Base-by-base conservation (phyloP, 2,113 vertebrate species). In the Nothocercus julius region DNA sequence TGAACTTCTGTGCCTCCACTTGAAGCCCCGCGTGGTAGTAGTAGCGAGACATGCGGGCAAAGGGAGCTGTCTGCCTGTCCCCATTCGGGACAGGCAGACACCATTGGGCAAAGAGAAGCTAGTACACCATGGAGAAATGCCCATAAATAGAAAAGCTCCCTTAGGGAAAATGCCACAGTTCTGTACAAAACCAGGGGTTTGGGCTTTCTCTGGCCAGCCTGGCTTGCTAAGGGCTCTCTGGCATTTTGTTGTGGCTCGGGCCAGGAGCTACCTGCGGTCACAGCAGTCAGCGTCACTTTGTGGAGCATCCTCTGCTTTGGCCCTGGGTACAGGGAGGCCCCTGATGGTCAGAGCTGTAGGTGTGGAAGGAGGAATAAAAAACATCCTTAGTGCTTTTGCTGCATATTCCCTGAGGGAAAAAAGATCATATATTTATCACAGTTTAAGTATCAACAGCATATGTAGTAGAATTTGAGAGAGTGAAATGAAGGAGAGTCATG, bases 51-150 rank as follows among this genome's bases (percentile, higher is more conserved):
- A 44, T 75, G 74, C 21, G 32, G 61, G 51, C 34, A 83, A 61
- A 36, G 38, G 44, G 17, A 82, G 15, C 38, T 20, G 81, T 75
- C 85, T 34, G 45, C 27, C 38, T 10, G 14, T 13, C n/a, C 49
- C 25, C 30, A 11, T 22, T 21, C 20, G 47, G 20, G 17, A 49
- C 0, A 0, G 32, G 8, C 34, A 53, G 13, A 45, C 36, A 14
- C 38, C 34, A 7, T 34, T 56, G 47, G 47, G 53, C 28, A 27
- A 69, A 61, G 62, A 76, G 64, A 80, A 87, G 24, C 16, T 15
- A 58, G 49, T 47, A 56, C 49, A 7, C 18, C 49, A 42, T 19
- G 93, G 76, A 49, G 45, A 63, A 44, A 16, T 63, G 5, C 74
- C 56, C 75, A 34, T 59, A 85, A 91, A 11, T 9, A 64, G 19